phyloP scores from a whole-genome alignment of 64 coral and sea anemone genomes.

The Cladopsammia gracilis region DNA sequence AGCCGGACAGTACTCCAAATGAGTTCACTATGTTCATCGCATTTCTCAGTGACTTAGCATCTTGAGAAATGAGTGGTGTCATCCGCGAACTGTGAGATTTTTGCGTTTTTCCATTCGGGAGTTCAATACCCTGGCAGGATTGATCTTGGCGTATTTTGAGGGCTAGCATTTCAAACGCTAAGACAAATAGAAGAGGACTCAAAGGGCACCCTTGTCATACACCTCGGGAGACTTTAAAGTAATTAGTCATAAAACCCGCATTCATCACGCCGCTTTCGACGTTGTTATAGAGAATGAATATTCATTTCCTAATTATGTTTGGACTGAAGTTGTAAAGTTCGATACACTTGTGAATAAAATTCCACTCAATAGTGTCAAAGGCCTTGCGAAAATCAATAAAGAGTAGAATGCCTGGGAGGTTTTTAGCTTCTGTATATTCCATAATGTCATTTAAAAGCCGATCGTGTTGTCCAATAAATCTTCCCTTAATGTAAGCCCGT shows the following conservation, averaged over 20 bases:
- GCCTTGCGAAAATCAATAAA: too few relatives aligned
- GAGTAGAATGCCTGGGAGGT: too few relatives aligned
- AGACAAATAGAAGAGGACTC: constrained; percentile 14
- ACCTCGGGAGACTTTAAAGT: constrained; percentile 7
- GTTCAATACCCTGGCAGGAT: neutral
- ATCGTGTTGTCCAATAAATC: too few relatives aligned
- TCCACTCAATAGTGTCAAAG: too few relatives aligned
- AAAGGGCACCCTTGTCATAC: constrained; percentile 64
- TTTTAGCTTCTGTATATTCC: too few relatives aligned
- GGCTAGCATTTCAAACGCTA: constrained; percentile 21
- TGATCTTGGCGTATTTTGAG: neutral
- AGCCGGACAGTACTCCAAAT: neutral
- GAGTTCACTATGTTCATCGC: neutral
- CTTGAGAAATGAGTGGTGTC: neutral
- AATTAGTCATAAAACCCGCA: neutral
- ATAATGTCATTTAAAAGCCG: too few relatives aligned
- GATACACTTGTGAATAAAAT: too few relatives aligned
- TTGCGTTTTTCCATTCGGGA: neutral
- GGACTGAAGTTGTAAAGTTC: too few relatives aligned
- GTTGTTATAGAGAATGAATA: too few relatives aligned
- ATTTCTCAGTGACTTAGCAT: neutral
- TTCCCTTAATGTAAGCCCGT: too few relatives aligned
- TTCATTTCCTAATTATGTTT: too few relatives aligned
- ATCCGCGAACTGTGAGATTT: neutral
- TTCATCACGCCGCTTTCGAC: neutral